A percentile compares a stretch with the other conserved stretches of the same genome.
Evolutionary conservation across 2,888 invertebrate genomes (phyloP).

Genomic region (Trilocha varians): DNA sequence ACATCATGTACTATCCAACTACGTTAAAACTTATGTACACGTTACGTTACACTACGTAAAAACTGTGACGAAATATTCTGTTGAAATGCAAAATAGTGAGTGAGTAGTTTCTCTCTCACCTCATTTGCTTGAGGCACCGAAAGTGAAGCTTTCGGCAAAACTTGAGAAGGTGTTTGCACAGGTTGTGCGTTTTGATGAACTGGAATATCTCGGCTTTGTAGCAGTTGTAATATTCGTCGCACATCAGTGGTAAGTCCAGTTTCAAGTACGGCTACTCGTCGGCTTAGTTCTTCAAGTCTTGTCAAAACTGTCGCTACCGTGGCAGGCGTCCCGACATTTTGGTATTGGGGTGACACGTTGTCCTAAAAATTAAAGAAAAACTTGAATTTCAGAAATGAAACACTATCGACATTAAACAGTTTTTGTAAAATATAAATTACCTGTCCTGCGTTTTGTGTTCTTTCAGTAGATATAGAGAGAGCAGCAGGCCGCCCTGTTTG

Average conservation of each 20-base stretch:
- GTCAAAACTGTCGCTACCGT: conserved; percentile 72
- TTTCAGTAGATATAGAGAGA: conserved; percentile 42
- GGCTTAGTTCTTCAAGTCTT: conserved; percentile 79
- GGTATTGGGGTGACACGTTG: conserved; percentile 59
- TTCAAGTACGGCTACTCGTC: conserved; percentile 81
- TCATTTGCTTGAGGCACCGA: conserved; percentile 58
- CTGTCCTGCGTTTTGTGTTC: conserved; percentile 40
- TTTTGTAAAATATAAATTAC: conserved; percentile 13
- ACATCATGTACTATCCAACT: too few species aligned
- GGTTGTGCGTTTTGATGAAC: conserved; percentile 35
- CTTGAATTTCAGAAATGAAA: neutral
- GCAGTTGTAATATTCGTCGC: conserved; percentile 78
- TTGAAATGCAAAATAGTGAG: neutral
- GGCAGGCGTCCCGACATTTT: conserved; percentile 56
- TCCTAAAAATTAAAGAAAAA: conserved; percentile 35
- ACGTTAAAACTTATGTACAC: too few species aligned
- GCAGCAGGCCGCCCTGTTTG: conserved; percentile 58
- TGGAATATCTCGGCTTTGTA: conserved; percentile 64
- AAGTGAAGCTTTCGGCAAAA: conserved; percentile 52
- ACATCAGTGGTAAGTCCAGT: conserved; percentile 82
- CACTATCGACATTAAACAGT: neutral
- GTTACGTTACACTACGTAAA: too few species aligned
- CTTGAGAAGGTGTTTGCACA: conserved; percentile 52
- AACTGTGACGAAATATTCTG: too few species aligned
- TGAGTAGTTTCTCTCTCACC: conserved; percentile 18